These are phyloP conservation scores for Pygoscelis adeliae DNA, from an alignment of 2,113 vertebrate species.

Conservation along the genomic window DNA sequence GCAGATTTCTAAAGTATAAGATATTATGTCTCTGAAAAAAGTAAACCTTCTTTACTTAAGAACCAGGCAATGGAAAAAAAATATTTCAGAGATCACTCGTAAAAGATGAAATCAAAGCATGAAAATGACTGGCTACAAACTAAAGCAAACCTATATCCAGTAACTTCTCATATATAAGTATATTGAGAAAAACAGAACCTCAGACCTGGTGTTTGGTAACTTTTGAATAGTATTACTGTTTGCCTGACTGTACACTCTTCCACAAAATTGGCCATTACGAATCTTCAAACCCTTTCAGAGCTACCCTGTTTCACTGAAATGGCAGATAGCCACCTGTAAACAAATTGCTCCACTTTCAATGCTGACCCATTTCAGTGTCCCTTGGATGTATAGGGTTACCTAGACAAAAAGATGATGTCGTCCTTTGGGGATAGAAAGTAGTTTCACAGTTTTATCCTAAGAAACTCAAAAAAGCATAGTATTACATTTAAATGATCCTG, in stretches of 20 bases:
- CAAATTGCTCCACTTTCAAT: background rate
- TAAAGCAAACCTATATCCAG: background rate
- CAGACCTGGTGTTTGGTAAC: background rate
- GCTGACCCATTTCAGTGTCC: background rate
- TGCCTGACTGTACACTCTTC: background rate
- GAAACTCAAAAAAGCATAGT: background rate
- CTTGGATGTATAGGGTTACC: background rate
- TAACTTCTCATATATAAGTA: background rate
- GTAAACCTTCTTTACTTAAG: conserved; percentile 42
- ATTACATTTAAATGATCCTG: background rate
- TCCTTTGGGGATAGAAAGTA: background rate
- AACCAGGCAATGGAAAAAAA: background rate
- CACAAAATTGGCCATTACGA: background rate
- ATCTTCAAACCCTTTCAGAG: background rate
- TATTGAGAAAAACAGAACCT: background rate
- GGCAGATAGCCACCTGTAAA: background rate
- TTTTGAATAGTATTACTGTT: background rate
- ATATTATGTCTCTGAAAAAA: background rate
- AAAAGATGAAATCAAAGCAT: background rate
- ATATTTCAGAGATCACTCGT: background rate
- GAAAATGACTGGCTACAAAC: background rate
- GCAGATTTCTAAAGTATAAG: background rate
- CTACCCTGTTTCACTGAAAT: background rate
- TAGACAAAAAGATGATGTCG: background rate
- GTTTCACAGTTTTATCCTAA: background rate